Percentiles rank a stretch among this genome's conserved stretches.
Conservation (phyloP, 2,797 vertebrate species). For the Moxostoma hubbsi region DNA sequence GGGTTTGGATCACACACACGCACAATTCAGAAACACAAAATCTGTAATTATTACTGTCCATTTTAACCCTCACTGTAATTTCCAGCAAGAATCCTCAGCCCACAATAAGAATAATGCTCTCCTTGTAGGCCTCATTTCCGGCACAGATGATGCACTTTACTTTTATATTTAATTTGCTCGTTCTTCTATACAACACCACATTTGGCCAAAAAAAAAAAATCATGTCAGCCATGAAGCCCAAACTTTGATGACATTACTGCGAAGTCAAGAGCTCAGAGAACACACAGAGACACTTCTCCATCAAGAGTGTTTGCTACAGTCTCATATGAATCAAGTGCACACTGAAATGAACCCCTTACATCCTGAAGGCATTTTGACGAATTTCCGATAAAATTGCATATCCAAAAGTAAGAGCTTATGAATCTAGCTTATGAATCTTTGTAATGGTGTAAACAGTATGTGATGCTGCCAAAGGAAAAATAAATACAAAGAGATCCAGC, state of each 20-base stretch:
- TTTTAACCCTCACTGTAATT: slow-evolving; percentile 64
- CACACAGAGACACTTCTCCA: not conserved
- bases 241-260: slow-evolving; percentile 56
- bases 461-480: no score
- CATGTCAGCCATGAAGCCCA: slow-evolving; percentile 6
- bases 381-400: no score
- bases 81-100: slow-evolving; percentile 64
- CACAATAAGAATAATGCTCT: slow-evolving; percentile 21
- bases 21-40: slow-evolving; percentile 63
- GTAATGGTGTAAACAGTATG: no score
- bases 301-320: no score
- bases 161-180: not conserved
- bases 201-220: not conserved
- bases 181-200: not conserved
- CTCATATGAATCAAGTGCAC: no score
- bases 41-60: slow-evolving; percentile 63
- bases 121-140: not conserved
- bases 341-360: no score
- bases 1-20: slow-evolving; percentile 57
- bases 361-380: no score
- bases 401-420: no score
- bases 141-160: not conserved
- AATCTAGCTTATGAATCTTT: no score
- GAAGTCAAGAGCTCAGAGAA: slow-evolving; percentile 49
- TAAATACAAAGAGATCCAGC: no score